These are phyloP conservation scores for Pseudomyrmex flavicornis DNA, from an alignment of 1,140 invertebrate genomes.

Conservation along the genomic window DNA sequence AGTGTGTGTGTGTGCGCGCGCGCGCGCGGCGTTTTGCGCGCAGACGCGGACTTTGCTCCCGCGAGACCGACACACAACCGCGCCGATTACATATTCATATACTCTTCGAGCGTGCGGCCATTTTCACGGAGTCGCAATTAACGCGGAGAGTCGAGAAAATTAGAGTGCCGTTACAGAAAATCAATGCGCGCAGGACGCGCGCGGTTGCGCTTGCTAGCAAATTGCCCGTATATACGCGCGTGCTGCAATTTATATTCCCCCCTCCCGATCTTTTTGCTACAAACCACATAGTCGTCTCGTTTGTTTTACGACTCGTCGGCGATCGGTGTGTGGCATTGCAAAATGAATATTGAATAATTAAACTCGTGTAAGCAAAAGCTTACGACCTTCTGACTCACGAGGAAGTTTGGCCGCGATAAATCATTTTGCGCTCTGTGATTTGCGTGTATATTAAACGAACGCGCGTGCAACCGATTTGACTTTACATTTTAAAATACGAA, in stretches of 20 bases:
- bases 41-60: conserved; percentile 48
- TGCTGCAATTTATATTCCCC: conserved; percentile 27
- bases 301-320: background rate
- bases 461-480: background rate
- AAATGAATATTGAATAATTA: conserved; percentile 24
- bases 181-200: background rate
- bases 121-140: conserved; percentile 49
- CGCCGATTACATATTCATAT: conserved; percentile 53
- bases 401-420: conserved; percentile 5
- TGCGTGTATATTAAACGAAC: too few species aligned
- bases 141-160: conserved; percentile 27
- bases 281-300: conserved; percentile 7
- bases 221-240: conserved; percentile 3
- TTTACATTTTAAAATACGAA: background rate
- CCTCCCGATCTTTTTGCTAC: conserved; percentile 7
- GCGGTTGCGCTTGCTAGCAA: conserved; percentile 8
- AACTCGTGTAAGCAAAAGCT: background rate
- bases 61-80: background rate
- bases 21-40: conserved; percentile 13
- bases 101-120: conserved; percentile 30
- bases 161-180: conserved; percentile 39
- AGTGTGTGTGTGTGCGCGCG: too few species aligned
- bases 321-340: conserved; percentile 2
- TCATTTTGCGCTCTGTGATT: background rate
- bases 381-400: background rate